A percentile compares a stretch with the other conserved stretches of the same genome.
Conservation (phyloP, 2,113 vertebrate genomes). For the Solea solea region DNA sequence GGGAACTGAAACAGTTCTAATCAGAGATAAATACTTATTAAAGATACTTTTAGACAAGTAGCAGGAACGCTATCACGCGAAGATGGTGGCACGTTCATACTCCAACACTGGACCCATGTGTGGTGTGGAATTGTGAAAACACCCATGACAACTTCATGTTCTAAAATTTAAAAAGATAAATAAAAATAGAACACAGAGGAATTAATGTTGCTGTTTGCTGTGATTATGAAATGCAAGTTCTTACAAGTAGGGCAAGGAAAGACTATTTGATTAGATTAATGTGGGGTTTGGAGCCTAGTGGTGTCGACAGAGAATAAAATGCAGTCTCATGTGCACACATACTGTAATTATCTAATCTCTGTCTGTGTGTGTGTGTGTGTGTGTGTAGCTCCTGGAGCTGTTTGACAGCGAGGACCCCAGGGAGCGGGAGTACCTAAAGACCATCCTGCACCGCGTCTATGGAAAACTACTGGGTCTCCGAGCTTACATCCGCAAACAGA, state of each 20-base stretch:
- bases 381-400: slow-evolving; percentile 86
- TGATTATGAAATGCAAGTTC: neutral
- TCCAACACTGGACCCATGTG: no score
- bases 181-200: no score
- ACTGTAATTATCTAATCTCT: slow-evolving; percentile 16
- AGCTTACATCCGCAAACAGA: slow-evolving; percentile 94
- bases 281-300: neutral
- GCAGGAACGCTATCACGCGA: no score
- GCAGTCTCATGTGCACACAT: neutral
- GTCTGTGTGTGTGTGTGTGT: slow-evolving; percentile 23
- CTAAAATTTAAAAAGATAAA: no score
- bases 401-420: slow-evolving; percentile 93
- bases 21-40: no score
- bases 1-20: no score
- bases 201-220: no score
- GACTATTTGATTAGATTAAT: no score
- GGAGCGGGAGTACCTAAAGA: slow-evolving; percentile 93
- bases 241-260: neutral
- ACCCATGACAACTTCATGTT: no score
- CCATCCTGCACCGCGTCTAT: slow-evolving; percentile 92
- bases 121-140: no score
- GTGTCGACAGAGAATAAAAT: neutral
- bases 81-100: no score
- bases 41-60: no score
- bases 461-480: slow-evolving; percentile 92